Percentiles rank a stretch among this genome's conserved stretches.
phyloP scores from a whole-genome alignment of 2,888 invertebrate species.

The Bellardia bayeri region DNA sequence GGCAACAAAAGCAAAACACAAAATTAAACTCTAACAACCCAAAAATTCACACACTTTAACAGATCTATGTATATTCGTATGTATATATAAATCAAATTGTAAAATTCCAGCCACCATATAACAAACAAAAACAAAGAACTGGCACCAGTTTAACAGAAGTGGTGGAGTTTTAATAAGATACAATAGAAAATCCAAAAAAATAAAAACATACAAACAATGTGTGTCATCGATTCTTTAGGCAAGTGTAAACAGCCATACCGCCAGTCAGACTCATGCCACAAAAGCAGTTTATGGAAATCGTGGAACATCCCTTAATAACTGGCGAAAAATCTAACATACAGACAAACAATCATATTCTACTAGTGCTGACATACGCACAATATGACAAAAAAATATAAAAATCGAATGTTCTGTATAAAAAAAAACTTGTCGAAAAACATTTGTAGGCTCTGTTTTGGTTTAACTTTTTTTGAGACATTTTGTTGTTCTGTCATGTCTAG shows the following conservation, averaged over 20 bases:
- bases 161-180: constrained; percentile 72
- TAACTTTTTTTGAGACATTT: constrained; percentile 33
- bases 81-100: constrained; percentile 54
- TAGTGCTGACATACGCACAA: constrained; percentile 69
- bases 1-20: constrained; percentile 24
- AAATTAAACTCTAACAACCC: constrained; percentile 7
- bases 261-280: constrained; percentile 26
- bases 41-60: constrained; percentile 19
- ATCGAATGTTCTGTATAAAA: neutral
- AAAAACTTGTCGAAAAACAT: constrained; percentile 27
- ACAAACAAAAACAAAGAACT: constrained; percentile 29
- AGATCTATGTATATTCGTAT: constrained; percentile 22
- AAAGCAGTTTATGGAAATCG: constrained; percentile 40
- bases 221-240: constrained; percentile 68
- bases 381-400: constrained; percentile 1
- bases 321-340: constrained; percentile 33
- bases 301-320: constrained; percentile 67
- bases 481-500: constrained; percentile 51
- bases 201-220: constrained; percentile 38
- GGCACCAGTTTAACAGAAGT: constrained; percentile 63
- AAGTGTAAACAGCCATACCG: constrained; percentile 40
- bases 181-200: constrained; percentile 17
- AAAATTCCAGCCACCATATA: constrained; percentile 43
- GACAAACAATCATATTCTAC: constrained; percentile 10
- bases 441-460: constrained; percentile 66